Base-by-base conservation (phyloP, 2,797 vertebrate genomes). In the Neosalanx taihuensis region DNA sequence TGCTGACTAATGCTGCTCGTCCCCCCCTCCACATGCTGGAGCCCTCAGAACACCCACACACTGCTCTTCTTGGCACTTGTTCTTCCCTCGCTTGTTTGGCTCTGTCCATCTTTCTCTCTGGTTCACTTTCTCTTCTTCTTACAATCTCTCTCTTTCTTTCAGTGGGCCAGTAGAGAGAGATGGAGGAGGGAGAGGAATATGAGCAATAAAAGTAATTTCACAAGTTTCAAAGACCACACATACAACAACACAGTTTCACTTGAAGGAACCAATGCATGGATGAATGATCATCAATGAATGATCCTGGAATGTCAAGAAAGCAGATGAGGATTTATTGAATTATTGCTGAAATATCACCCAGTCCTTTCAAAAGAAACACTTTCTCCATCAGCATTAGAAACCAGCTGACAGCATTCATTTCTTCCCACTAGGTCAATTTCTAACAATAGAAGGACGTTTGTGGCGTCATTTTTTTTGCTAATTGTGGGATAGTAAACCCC, bases 371-470 rank as follows among this genome's bases (percentile, higher is more conserved):
- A 46, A 56, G 72, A 74, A 29, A 37, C 63, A 70, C 37, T 9
- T 69, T 72, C 59, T 71, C 4, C 64, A 30, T 2, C 71, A 30
- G 63, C 62, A n/a, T 17, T 64, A 83, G 87, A 71, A 75, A 63
- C 64, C 61, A 81, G 86, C 87, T 89, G 87, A 87, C 79, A 70
- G 70, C 41, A 46, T 82, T 86, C 75, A 79, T 35, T 76, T 67
- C 67, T 62, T 72, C 84, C 89, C 89, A 84, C 85, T 23, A 31
- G 84, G 71, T 51, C 66, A 69, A 46, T 62, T 70, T 79, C 57
- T 81, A 76, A 91, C 90, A 92, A 91, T 90, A 75, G 82, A 49
- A 85, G 91, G 90, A 92, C 89, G 81, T 77, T 69, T 61, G 51
- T 6, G 4, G 57, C 64, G 23, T 26, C 1, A 26, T 79, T 83